phyloP scores from a whole-genome alignment of 1,140 invertebrate species.

The Lysiphlebus fabarum region DNA sequence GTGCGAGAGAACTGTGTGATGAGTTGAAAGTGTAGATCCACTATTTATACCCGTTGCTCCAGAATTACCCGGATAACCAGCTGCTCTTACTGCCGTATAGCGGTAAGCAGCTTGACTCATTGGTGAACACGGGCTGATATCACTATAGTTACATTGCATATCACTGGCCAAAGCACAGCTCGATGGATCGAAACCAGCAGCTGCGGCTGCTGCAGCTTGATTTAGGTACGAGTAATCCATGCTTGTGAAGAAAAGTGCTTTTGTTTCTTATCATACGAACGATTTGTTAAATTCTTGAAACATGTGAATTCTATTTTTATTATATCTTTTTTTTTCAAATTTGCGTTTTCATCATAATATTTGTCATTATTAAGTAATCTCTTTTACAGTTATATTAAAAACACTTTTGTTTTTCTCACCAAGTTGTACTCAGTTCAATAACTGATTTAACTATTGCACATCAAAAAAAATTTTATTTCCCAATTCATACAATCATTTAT shows the following conservation, averaged over 20 bases:
- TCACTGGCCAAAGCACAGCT: conserved; percentile 65
- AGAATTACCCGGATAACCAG: conserved; percentile 46
- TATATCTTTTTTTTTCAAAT: too few species aligned
- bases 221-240: conserved; percentile 75
- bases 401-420: too few species aligned
- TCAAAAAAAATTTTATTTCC: too few species aligned
- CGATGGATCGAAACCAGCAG: conserved; percentile 63
- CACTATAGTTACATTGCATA: conserved; percentile 78
- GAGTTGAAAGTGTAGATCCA: conserved; percentile 45
- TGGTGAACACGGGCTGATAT: conserved; percentile 80
- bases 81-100: conserved; percentile 61
- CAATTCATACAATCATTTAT: too few species aligned
- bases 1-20: conserved; percentile 51
- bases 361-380: too few species aligned
- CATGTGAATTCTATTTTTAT: too few species aligned
- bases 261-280: too few species aligned
- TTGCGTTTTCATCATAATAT: too few species aligned
- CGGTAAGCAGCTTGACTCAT: conserved; percentile 77
- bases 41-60: conserved; percentile 42
- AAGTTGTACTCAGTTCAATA: too few species aligned
- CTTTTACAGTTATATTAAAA: too few species aligned
- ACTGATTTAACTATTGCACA: too few species aligned
- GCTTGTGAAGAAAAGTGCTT: background rate
- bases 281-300: too few species aligned
- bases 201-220: conserved; percentile 62